These are phyloP conservation scores for Cryptocheilus praepositus DNA, from an alignment of 2,888 invertebrate species.

Conservation along the genomic window DNA sequence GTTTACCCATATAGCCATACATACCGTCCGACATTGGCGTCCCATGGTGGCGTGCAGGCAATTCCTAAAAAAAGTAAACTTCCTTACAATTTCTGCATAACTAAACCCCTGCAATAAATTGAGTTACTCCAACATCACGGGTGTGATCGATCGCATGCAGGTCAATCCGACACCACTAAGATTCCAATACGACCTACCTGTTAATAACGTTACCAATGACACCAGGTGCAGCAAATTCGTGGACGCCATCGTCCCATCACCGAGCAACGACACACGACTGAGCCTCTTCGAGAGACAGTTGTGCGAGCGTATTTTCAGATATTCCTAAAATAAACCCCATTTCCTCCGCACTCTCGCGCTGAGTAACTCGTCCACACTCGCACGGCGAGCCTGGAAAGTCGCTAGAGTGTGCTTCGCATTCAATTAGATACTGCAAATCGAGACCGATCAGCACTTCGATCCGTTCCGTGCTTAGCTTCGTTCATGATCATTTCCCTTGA, in stretches of 20 bases:
- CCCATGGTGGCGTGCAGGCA: too few species aligned
- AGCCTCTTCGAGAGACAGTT: constrained; percentile 39
- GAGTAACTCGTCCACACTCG: constrained; percentile 26
- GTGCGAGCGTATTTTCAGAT: constrained; percentile 61
- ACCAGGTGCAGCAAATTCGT: constrained; percentile 27
- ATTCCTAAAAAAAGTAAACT: too few species aligned
- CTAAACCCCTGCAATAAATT: background rate
- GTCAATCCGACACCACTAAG: too few species aligned
- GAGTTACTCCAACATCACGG: background rate
- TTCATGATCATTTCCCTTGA: too few species aligned
- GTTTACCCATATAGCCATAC: too few species aligned
- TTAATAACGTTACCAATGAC: constrained; percentile 38
- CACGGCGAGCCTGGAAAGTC: constrained; percentile 28
- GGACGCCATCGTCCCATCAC: constrained; percentile 54
- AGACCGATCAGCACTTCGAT: too few species aligned
- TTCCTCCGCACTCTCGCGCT: constrained; percentile 32
- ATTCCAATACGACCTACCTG: constrained; percentile 50
- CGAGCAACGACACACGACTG: constrained; percentile 52
- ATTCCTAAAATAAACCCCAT: constrained; percentile 62
- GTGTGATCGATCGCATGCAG: background rate
- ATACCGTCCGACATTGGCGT: too few species aligned
- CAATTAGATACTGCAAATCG: too few species aligned
- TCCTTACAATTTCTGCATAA: too few species aligned
- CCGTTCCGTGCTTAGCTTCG: too few species aligned
- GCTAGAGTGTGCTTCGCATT: background rate